Evolutionary conservation across 1,140 invertebrate species (phyloP).

Genomic region (Hetaerina americana): DNA sequence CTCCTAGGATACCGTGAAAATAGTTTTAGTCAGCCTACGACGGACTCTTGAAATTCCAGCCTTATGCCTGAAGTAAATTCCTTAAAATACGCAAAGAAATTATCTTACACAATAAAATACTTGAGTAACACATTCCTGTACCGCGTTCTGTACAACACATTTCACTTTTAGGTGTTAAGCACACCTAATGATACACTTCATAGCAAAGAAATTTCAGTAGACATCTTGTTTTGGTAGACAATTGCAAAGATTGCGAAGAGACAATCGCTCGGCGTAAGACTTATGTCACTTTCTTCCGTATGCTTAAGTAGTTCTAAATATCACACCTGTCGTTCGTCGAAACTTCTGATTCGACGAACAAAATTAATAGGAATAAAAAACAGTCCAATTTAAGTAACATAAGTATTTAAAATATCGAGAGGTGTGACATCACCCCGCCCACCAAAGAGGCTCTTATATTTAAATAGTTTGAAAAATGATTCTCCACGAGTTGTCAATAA

Average conservation of each 20-base stretch:
- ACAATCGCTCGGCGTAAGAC: background rate
- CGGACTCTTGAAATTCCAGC: background rate
- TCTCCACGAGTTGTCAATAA: too few species aligned
- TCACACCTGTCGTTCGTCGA: too few species aligned
- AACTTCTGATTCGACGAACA: too few species aligned
- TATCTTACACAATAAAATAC: background rate
- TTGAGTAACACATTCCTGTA: background rate
- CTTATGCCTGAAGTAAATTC: background rate
- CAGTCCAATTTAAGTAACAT: too few species aligned
- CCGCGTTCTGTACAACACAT: background rate
- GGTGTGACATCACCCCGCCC: too few species aligned
- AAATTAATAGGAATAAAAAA: too few species aligned
- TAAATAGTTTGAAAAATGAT: too few species aligned
- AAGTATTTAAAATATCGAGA: too few species aligned
- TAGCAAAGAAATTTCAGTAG: background rate
- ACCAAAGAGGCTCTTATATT: too few species aligned
- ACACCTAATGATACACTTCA: background rate
- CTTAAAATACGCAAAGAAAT: background rate
- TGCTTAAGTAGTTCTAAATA: too few species aligned
- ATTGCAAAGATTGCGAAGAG: background rate
- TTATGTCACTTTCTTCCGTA: too few species aligned
- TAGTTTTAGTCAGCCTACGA: background rate
- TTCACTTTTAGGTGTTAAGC: background rate
- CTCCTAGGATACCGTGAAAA: background rate
- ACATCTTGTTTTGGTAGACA: background rate